phyloP scores from a whole-genome alignment of 2,797 vertebrate species.

The Botia kubotai region DNA sequence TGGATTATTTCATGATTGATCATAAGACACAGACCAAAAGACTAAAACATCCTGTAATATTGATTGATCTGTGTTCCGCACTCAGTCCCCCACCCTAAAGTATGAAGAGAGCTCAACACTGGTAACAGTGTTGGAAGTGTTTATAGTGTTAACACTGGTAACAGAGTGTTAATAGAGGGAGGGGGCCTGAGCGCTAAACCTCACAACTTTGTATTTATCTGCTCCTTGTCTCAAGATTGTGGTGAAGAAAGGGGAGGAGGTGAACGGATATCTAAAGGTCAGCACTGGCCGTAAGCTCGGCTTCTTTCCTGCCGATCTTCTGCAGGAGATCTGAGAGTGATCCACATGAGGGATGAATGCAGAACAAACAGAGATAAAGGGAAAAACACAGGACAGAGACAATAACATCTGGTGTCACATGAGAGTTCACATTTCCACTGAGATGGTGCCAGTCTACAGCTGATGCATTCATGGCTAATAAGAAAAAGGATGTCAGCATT shows the following conservation, averaged over 20 bases:
- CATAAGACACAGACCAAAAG: not conserved
- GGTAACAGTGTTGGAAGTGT: no score
- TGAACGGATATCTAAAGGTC: constrained; percentile 91
- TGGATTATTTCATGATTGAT: not conserved
- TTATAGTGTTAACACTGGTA: no score
- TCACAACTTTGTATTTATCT: not conserved
- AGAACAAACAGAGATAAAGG: no score
- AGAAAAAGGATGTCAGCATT: no score
- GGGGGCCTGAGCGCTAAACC: not conserved
- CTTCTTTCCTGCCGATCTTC: constrained; percentile 87
- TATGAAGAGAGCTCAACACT: no score
- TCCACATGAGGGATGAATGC: no score
- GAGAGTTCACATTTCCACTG: no score
- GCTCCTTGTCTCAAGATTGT: constrained; percentile 82
- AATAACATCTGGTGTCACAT: no score
- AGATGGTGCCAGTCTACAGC: no score
- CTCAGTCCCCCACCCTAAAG: no score
- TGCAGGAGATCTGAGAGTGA: constrained; percentile 87
- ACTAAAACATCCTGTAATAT: not conserved
- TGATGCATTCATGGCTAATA: no score
- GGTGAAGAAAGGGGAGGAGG: constrained; percentile 92
- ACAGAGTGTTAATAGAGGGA: not conserved
- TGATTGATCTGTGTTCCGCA: not conserved
- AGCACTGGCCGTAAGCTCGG: constrained; percentile 92
- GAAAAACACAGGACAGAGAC: no score